Evolutionary conservation across 1,140 invertebrate genomes (phyloP).

Genomic region (Lepidurus packardi): DNA sequence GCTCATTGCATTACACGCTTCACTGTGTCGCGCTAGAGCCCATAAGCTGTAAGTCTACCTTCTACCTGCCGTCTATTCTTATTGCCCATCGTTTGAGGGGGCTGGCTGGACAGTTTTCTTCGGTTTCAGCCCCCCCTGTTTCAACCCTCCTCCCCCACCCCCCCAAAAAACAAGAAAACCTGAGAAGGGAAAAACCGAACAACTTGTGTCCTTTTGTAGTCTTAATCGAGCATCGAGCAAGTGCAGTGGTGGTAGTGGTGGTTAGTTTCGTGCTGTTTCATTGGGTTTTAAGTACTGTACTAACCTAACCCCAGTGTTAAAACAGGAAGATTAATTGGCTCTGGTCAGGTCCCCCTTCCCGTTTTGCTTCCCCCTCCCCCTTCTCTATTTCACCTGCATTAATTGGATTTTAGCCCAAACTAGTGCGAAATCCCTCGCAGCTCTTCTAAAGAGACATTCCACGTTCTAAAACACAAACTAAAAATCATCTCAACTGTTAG

Average conservation of each 20-base stretch:
- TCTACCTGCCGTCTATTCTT: conserved; percentile 18
- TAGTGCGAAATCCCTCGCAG: not conserved
- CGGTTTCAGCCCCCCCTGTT: not conserved
- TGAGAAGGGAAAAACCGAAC: not conserved
- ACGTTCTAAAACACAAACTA: no score
- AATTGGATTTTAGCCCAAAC: not conserved
- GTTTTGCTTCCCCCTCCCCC: not conserved
- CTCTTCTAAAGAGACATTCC: no score
- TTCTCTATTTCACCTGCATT: conserved; percentile 6
- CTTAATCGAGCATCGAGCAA: not conserved
- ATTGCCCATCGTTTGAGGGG: not conserved
- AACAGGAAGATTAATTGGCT: not conserved
- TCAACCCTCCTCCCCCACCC: not conserved
- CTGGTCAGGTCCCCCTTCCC: not conserved
- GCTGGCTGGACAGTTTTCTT: not conserved
- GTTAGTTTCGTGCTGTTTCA: not conserved
- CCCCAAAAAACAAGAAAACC: not conserved
- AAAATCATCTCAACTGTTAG: no score
- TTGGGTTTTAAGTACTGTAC: no score
- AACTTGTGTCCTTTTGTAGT: not conserved
- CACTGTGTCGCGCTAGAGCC: conserved; percentile 6
- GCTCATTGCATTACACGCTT: conserved; percentile 21
- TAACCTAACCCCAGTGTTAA: not conserved
- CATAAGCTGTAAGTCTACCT: conserved; percentile 8
- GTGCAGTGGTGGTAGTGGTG: not conserved